These are phyloP conservation scores for Myopa testacea DNA, from an alignment of 2,888 invertebrate genomes.

Conservation along the genomic window DNA sequence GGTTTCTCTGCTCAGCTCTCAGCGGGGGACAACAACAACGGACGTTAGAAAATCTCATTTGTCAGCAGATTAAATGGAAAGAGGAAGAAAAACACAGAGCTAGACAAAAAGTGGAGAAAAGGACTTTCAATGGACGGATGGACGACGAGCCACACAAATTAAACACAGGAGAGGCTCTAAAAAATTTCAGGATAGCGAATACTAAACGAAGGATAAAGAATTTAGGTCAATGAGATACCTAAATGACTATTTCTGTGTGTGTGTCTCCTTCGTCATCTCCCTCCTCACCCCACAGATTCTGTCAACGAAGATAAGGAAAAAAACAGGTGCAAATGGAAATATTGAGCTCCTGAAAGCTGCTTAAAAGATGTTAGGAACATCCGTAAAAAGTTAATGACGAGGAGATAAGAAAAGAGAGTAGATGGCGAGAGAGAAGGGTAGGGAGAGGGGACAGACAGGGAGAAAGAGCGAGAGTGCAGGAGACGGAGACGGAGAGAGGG, in stretches of 20 bases:
- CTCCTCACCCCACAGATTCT: too few species aligned
- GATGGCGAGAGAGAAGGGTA: too few species aligned
- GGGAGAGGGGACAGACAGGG: too few species aligned
- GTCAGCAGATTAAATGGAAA: conserved; percentile 3
- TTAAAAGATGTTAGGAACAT: too few species aligned
- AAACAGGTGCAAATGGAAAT: too few species aligned
- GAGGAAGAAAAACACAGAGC: not conserved
- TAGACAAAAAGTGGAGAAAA: not conserved
- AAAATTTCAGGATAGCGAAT: not conserved
- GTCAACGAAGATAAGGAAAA: too few species aligned
- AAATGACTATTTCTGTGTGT: not conserved
- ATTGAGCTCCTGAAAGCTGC: too few species aligned
- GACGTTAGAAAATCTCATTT: not conserved
- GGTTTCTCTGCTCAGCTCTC: not conserved
- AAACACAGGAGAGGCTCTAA: not conserved
- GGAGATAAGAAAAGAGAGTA: too few species aligned
- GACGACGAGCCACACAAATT: not conserved
- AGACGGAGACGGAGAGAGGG: too few species aligned
- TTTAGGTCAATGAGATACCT: conserved; percentile 4
- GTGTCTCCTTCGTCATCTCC: too few species aligned
- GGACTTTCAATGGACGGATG: not conserved
- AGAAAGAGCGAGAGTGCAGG: too few species aligned
- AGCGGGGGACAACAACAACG: not conserved
- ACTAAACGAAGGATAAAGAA: not conserved
- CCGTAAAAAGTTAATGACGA: too few species aligned